Base-by-base conservation (phyloP, 2,113 vertebrate genomes). In the Manacus vitellinus region DNA sequence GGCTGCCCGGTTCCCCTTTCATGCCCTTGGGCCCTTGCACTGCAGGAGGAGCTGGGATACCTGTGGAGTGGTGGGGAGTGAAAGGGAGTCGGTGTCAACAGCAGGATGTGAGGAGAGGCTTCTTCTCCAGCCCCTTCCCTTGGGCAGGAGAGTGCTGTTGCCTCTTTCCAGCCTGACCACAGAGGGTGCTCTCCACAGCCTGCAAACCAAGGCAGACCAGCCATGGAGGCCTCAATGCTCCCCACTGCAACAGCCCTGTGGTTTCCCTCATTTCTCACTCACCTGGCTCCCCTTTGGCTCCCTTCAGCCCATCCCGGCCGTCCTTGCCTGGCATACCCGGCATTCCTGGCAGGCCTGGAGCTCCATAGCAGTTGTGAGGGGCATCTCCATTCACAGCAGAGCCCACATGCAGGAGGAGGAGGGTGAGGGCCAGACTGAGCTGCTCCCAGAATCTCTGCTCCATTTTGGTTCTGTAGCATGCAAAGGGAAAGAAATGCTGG, bases 321-420 rank as follows among this genome's bases (percentile, higher is more conserved):
- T 99, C 99, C 90, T 94, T 98, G 62, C 99, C 99, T 0, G 99
- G 98, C 8, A 97, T 8, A 3, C 99, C 99, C 1, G 88, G 79
- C 56, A 84, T 88, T 44, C 99, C 99, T 0, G 98, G 99, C 63
- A 98, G 94, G 6, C 99, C 99, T 9, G 98, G 98, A 39, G 67
- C 67, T 12, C 98, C 98, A 6, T 98, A 97, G 92, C 95, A 97
- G 39, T 31, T 49, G 3, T 79, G 43, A 58, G 80, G 47, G 5
- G 35, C 9, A 12, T 93, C 81, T 37, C 23, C 25, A 41, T 83
- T 59, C 56, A 80, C 77, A 52, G 91, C 20, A 17, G 67, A 76
- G 1, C 95, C 76, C 62, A 97, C 18, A 6, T 12, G 63, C 78
- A 98, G 72, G 12, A 97, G 47, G 4, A 97, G 70, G 5, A 97